Conservation (phyloP, 2,113 vertebrate species). For the Oncorhynchus keta region DNA sequence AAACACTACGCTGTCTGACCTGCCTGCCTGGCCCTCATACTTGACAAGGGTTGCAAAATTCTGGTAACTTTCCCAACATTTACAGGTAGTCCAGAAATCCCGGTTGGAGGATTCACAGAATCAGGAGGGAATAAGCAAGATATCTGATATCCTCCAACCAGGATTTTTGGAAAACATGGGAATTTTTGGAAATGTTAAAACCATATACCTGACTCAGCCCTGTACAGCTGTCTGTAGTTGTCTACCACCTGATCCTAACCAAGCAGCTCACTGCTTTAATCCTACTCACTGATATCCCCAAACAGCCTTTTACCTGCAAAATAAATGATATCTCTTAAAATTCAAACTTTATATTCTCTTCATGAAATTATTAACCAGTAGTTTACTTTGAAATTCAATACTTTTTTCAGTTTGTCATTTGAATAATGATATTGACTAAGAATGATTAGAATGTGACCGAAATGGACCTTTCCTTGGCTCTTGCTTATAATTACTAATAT, state of each 20-base stretch:
- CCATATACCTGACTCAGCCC: background rate
- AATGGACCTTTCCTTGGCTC: background rate
- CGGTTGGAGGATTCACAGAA: too few relatives aligned
- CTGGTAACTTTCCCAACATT: too few relatives aligned
- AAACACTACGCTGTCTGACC: slow-evolving; percentile 81
- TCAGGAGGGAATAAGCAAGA: too few relatives aligned
- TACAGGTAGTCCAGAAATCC: too few relatives aligned
- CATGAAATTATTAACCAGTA: background rate
- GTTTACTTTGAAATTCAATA: background rate
- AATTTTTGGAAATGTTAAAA: too few relatives aligned
- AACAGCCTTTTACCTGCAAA: background rate
- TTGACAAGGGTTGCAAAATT: background rate
- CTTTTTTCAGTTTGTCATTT: background rate
- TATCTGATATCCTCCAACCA: too few relatives aligned
- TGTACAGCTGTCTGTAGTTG: background rate
- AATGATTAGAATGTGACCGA: background rate
- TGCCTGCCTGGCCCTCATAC: background rate
- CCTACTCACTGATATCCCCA: background rate
- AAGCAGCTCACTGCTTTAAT: background rate
- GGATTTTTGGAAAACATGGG: too few relatives aligned
- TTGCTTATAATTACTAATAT: background rate
- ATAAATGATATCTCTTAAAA: background rate
- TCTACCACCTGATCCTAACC: background rate
- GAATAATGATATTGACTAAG: background rate
- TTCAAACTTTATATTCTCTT: background rate